Evolutionary conservation across 2,888 invertebrate genomes (phyloP).

Genomic region (Carterocephalus palaemon): DNA sequence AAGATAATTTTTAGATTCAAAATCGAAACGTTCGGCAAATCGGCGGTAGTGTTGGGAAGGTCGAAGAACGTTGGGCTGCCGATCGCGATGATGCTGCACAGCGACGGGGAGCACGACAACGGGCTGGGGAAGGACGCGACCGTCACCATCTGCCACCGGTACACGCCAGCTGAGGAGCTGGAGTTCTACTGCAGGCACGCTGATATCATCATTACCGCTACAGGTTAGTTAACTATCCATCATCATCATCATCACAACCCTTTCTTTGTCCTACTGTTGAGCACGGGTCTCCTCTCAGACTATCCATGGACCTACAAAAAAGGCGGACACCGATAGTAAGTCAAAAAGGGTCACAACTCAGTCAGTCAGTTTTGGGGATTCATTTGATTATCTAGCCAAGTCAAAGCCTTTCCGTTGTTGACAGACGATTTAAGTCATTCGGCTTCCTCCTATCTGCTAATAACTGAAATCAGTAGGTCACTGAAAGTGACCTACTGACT

Average conservation of each 20-base stretch:
- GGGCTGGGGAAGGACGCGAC: constrained; percentile 89
- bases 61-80: constrained; percentile 96
- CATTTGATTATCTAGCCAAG: too few species aligned
- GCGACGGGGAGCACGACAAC: constrained; percentile 84
- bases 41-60: constrained; percentile 92
- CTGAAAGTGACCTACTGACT: too few species aligned
- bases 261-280: too few species aligned
- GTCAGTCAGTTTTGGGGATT: too few species aligned
- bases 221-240: constrained; percentile 65
- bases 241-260: background rate
- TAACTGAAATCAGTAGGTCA: too few species aligned
- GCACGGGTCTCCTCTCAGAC: too few species aligned
- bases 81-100: constrained; percentile 89
- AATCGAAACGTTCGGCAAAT: constrained; percentile 89
- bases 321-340: too few species aligned
- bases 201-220: constrained; percentile 88
- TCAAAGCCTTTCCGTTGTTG: too few species aligned
- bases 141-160: constrained; percentile 92
- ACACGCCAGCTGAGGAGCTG: constrained; percentile 89
- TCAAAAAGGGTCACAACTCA: too few species aligned
- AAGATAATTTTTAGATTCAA: constrained; percentile 56
- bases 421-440: too few species aligned
- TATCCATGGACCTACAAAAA: too few species aligned
- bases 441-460: too few species aligned
- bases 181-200: constrained; percentile 83